These are phyloP conservation scores for Poeciliopsis retropinna DNA, from an alignment of 2,113 vertebrate genomes.

Conservation along the genomic window DNA sequence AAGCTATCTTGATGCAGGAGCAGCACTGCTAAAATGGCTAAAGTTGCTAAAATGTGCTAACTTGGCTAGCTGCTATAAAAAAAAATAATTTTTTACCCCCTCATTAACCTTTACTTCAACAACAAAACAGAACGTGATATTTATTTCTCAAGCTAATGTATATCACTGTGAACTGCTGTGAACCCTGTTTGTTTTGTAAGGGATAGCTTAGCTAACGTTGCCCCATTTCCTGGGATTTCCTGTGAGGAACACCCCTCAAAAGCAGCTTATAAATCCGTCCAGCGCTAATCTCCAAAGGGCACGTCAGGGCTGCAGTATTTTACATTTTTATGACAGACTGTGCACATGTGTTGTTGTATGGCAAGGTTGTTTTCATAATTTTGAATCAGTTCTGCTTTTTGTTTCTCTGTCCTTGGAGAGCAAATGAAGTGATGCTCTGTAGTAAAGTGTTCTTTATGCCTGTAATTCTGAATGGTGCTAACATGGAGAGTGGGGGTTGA, in stretches of 20 bases:
- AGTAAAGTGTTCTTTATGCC: background rate
- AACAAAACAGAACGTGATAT: background rate
- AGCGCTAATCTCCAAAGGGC: background rate
- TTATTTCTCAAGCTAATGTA: background rate
- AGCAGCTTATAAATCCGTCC: background rate
- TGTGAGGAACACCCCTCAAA: background rate
- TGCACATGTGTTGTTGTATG: background rate
- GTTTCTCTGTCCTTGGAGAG: too few species aligned
- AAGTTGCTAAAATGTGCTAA: too few species aligned
- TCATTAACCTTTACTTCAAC: background rate
- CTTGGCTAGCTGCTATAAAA: background rate
- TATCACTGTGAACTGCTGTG: background rate
- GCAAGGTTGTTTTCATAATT: background rate
- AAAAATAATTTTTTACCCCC: background rate
- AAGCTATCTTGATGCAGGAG: background rate
- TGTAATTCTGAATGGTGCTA: background rate
- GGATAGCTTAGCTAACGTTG: background rate
- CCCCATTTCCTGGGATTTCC: slow-evolving; percentile 18
- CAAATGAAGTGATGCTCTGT: background rate
- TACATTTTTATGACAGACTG: background rate
- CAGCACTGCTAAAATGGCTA: too few species aligned
- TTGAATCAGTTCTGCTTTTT: background rate
- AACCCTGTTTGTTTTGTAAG: background rate
- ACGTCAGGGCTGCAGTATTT: slow-evolving; percentile 6
- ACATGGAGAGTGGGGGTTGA: background rate